These are phyloP conservation scores for Exocentrus adspersus DNA, from an alignment of 2,888 invertebrate species.

Conservation along the genomic window DNA sequence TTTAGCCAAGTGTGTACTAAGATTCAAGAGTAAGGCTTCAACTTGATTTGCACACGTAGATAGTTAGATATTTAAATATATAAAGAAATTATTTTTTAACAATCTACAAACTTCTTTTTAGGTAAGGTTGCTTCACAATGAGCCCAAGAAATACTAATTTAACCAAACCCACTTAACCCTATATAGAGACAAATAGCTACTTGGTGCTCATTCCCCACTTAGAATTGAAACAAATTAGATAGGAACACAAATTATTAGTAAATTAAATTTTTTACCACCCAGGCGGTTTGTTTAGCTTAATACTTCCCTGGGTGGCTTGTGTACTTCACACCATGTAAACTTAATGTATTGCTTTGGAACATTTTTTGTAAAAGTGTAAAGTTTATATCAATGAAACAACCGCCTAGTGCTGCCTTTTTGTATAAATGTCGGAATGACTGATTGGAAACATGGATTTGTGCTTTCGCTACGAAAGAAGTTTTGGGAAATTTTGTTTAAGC, in stretches of 20 bases:
- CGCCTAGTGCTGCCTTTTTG: slow-evolving; percentile 54
- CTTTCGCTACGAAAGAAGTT: slow-evolving; percentile 54
- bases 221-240: slow-evolving; percentile 19
- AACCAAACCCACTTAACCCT: not conserved
- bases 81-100: slow-evolving; percentile 35
- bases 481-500: slow-evolving; percentile 42
- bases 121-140: slow-evolving; percentile 5
- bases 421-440: slow-evolving; percentile 51
- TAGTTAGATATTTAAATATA: slow-evolving; percentile 45
- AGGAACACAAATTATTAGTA: slow-evolving; percentile 17
- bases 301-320: not conserved
- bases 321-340: slow-evolving; percentile 9
- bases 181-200: not conserved
- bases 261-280: not conserved
- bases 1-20: slow-evolving; percentile 55
- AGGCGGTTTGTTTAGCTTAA: not conserved
- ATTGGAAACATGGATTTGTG: slow-evolving; percentile 49
- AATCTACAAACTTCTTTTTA: slow-evolving; percentile 28
- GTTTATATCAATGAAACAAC: slow-evolving; percentile 38
- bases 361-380: slow-evolving; percentile 32
- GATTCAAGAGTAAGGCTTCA: slow-evolving; percentile 40
- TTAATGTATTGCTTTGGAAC: slow-evolving; percentile 16
- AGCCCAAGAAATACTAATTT: not conserved
- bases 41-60: slow-evolving; percentile 46
- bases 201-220: slow-evolving; percentile 6